Evolutionary conservation across 2,888 invertebrate species (phyloP), one percentile per base, ranked within the genome.

Genomic region (Nasonia oneida): DNA sequence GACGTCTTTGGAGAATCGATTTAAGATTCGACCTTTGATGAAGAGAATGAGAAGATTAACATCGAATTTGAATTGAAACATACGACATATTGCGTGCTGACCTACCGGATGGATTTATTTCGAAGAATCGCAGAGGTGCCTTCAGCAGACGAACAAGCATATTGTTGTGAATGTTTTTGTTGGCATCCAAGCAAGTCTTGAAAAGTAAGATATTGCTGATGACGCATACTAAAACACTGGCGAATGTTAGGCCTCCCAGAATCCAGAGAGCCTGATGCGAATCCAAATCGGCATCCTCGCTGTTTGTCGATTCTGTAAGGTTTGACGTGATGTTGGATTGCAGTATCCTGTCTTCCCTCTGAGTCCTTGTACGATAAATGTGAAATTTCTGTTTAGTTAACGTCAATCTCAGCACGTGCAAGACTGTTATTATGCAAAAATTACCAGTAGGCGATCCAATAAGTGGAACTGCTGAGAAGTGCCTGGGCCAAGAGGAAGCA

Each of bases 1-100:
- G 94, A 97, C 96, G 91, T 98, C 97, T 92, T 97, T 97, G 0
- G 97, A 97, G 93, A 97, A 98, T 83, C 97, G 94, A 93, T 97
- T 97, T 78, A 98, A 94, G 89, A 97, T 96, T n/a, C 97, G 95
- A 42, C 97, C 97, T 96, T 90, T 50, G 87, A 76, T 57, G 14
- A 29, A 29, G 29, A 10, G 2, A 61, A 61, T 61, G 12, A 61
- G n/a, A 23, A 61, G n/a, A 23, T 61, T 23, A 23, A 18, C 23
- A 61, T 23, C 2, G 23, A 6, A 67, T 50, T 15, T 70, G 5
- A 64, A 42, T 53, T 18, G 2, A 23, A n/a, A 50, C 53, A 23
- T 14, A 33, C 37, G 37, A 4, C 37, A 37, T 29, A 29, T 0
- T 15, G 57, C 39, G 57, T 94, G 94, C 47, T 12, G 47, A 47